phyloP scores from a whole-genome alignment of 2,113 vertebrate genomes.

The Abramis brama region DNA sequence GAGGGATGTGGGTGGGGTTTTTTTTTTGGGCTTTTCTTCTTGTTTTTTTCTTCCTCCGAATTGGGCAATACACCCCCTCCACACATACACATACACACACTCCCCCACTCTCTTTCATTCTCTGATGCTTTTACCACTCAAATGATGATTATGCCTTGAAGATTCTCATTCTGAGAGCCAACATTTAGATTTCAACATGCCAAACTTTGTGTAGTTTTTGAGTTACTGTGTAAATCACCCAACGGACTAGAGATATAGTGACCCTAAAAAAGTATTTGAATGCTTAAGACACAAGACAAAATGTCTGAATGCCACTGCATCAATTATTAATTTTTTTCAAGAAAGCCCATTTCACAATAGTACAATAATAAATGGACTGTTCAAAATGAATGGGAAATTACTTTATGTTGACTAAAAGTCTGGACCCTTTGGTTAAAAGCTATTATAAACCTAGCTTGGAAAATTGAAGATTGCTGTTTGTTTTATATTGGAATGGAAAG shows the following conservation, averaged over 20 bases:
- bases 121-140: neutral
- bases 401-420: neutral
- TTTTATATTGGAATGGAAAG: no score
- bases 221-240: neutral
- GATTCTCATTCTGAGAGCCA: neutral
- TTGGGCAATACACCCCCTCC: neutral
- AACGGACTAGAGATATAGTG: neutral
- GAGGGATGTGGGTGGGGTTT: constrained; percentile 53
- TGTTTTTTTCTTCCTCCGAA: constrained; percentile 5
- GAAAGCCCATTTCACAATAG: neutral
- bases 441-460: neutral
- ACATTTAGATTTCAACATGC: neutral
- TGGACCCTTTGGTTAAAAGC: neutral
- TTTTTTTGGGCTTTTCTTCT: neutral
- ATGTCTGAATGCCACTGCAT: constrained; percentile 3
- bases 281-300: neutral
- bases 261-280: constrained; percentile 11
- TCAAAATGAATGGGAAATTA: neutral
- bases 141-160: neutral
- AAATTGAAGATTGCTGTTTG: neutral
- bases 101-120: neutral
- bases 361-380: neutral
- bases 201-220: neutral
- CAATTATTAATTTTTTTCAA: neutral
- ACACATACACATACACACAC: neutral